Percentiles rank a stretch among this genome's conserved stretches.
phyloP scores from a whole-genome alignment of 2,888 invertebrate genomes.

The Pediacus dermestoides region DNA sequence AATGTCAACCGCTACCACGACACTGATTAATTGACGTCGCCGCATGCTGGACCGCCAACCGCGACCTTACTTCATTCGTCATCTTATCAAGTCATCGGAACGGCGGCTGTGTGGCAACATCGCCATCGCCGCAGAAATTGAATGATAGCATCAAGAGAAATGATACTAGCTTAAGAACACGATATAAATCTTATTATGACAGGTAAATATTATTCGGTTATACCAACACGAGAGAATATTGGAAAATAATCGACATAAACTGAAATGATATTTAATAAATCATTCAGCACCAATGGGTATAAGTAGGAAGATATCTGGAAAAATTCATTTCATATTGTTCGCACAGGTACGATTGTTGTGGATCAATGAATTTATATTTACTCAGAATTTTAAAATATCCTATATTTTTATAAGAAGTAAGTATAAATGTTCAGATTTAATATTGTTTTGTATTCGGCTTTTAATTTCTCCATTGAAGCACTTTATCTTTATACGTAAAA shows the following conservation, averaged over 20 bases:
- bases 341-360: too few species aligned
- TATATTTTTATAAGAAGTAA: too few species aligned
- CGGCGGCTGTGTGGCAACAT: slow-evolving; percentile 11
- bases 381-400: too few species aligned
- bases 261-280: slow-evolving; percentile 5
- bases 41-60: slow-evolving; percentile 28
- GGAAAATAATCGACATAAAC: slow-evolving; percentile 4
- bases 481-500: too few species aligned
- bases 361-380: too few species aligned
- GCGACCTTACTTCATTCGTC: slow-evolving; percentile 37
- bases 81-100: slow-evolving; percentile 26
- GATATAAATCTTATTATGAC: slow-evolving; percentile 18
- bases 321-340: too few species aligned
- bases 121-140: slow-evolving; percentile 21
- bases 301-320: too few species aligned
- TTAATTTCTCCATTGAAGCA: too few species aligned
- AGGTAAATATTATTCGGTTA: slow-evolving; percentile 17
- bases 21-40: slow-evolving; percentile 41
- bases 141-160: slow-evolving; percentile 26
- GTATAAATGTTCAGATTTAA: too few species aligned
- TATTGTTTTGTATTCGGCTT: too few species aligned
- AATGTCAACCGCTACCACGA: slow-evolving; percentile 31
- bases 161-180: slow-evolving; percentile 14
- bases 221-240: slow-evolving; percentile 1
- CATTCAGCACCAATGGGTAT: too few species aligned